These are phyloP conservation scores for Drosophila pullipes DNA, from an alignment of 2,888 invertebrate genomes.

Conservation along the genomic window DNA sequence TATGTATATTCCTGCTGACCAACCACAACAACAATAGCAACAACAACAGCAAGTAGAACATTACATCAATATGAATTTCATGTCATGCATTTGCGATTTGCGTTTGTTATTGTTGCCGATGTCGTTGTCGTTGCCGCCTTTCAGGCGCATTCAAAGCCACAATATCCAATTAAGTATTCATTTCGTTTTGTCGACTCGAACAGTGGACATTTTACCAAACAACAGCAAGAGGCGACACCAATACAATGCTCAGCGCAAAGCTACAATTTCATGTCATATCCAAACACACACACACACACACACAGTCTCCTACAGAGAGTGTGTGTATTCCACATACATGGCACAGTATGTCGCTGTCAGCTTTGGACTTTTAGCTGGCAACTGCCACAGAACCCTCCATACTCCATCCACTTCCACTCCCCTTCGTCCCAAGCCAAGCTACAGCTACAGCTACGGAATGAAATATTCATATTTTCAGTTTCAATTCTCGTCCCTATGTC, in stretches of 20 bases:
- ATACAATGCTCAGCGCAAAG: constrained; percentile 35
- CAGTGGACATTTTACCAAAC: constrained; percentile 38
- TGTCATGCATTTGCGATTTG: constrained; percentile 21
- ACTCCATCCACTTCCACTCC: neutral
- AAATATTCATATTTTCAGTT: constrained; percentile 72
- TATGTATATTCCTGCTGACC: constrained; percentile 2
- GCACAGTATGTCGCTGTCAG: constrained; percentile 50
- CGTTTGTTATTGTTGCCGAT: constrained; percentile 9
- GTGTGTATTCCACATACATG: constrained; percentile 17
- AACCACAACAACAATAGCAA: neutral
- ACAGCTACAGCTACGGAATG: constrained; percentile 22
- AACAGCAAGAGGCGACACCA: constrained; percentile 23
- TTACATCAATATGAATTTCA: constrained; percentile 17
- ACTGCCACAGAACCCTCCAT: constrained; percentile 18
- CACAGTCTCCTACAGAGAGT: neutral
- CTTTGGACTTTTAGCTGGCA: constrained; percentile 45
- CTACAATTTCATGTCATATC: constrained; percentile 67
- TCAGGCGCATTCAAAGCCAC: constrained; percentile 66
- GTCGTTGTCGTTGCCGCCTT: constrained; percentile 52
- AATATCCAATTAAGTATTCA: constrained; percentile 76
- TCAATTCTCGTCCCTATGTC: constrained; percentile 17
- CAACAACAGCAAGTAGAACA: constrained; percentile 7
- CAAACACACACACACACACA: constrained; percentile 14
- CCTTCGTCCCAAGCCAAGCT: neutral
- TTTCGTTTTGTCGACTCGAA: constrained; percentile 71